phyloP scores from a whole-genome alignment of 2,113 vertebrate species.

The Elanoides forficatus region DNA sequence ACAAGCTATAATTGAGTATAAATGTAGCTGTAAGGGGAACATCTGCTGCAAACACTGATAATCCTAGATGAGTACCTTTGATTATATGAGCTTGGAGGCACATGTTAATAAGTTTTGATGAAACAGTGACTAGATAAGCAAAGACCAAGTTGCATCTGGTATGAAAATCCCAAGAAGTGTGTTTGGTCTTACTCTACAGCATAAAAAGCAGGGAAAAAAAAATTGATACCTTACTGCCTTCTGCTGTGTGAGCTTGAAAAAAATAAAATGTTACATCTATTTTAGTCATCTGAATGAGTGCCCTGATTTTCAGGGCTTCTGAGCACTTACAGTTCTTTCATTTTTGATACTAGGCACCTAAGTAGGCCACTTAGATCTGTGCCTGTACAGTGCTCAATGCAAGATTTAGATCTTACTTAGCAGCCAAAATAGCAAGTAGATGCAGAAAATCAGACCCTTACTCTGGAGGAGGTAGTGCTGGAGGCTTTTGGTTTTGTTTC shows the following conservation, averaged over 20 bases:
- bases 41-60: neutral
- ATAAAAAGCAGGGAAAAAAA: neutral
- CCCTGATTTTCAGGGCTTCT: conserved; percentile 42
- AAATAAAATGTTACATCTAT: neutral
- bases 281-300: conserved; percentile 33
- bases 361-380: conserved; percentile 25
- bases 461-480: neutral
- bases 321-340: neutral
- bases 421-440: conserved; percentile 5
- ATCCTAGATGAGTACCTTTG: neutral
- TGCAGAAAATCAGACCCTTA: neutral
- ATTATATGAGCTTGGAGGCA: neutral
- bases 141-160: neutral
- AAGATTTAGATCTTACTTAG: conserved; percentile 14
- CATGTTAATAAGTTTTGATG: neutral
- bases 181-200: neutral
- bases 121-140: neutral
- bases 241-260: neutral
- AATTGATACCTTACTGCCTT: neutral
- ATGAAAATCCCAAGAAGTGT: neutral
- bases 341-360: conserved; percentile 16
- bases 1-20: neutral
- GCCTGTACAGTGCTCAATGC: neutral
- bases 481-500: neutral
- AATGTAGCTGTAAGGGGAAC: neutral